These are phyloP conservation scores for Phylloscopus whistleri DNA, from an alignment of 2,113 vertebrate species.

Conservation along the genomic window DNA sequence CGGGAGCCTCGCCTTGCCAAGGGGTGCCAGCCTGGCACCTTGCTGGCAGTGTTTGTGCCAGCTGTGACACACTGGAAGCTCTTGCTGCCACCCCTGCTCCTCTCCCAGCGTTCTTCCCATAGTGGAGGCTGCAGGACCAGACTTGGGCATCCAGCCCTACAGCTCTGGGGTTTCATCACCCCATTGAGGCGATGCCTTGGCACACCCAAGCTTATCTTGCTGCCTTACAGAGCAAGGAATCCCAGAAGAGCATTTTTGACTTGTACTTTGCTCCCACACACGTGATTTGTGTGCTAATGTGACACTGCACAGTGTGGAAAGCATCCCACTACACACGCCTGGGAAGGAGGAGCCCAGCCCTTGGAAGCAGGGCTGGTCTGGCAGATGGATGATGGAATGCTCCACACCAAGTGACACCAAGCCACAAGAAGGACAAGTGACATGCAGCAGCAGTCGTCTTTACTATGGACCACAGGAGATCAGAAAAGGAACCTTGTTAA, in stretches of 20 bases:
- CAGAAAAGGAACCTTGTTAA: conserved; percentile 56
- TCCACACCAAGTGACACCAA: not conserved
- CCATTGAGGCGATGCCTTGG: not conserved
- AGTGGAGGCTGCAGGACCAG: not conserved
- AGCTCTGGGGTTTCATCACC: not conserved
- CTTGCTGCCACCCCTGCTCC: not conserved
- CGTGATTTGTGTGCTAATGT: rapidly evolving
- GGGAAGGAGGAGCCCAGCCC: not conserved
- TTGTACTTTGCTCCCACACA: not conserved
- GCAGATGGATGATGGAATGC: not conserved
- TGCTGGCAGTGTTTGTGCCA: not conserved
- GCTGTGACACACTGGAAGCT: not conserved
- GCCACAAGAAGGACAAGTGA: not conserved
- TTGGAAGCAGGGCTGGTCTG: not conserved
- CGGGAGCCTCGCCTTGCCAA: rapidly evolving
- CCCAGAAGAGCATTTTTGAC: not conserved
- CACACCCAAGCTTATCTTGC: not conserved
- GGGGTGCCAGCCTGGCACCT: not conserved
- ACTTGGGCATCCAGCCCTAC: not conserved
- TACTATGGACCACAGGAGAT: conserved; percentile 67
- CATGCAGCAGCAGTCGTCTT: conserved; percentile 42
- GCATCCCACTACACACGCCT: not conserved
- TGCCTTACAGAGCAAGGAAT: not conserved
- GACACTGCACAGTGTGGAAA: not conserved
- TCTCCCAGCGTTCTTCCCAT: not conserved